Evolutionary conservation across 2,113 vertebrate species (phyloP), one percentile per base, ranked within the genome.

Genomic region (Taxidea taxus): DNA sequence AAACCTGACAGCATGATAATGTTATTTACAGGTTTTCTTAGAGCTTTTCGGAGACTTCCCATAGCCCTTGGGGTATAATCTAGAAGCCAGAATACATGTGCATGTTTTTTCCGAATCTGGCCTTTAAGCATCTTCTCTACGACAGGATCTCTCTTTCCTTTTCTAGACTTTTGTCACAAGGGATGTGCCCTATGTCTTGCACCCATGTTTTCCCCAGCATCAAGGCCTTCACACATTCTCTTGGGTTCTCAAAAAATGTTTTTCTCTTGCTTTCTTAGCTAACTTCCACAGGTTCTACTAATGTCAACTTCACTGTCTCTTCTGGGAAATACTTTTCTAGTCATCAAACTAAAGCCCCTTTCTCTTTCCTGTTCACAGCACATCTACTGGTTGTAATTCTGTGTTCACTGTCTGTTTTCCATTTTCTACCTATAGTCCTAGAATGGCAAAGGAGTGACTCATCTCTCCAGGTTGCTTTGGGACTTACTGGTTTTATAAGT

Each of bases 171-270:
- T 8, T 82, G 49, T 54, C 44, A 49, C 27, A 37, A 37, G 49
- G 2, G 31, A 23, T 1, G 2, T 14, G 2, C 31, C n/a, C 77
- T 34, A 0, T 64, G 21, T 70, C 10, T 39, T 11, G 14, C 6
- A 42, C 21, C 34, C 7, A 0, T 27, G 6, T 23, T 60, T 85
- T 72, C 49, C 39, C 44, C 7, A 80, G 29, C 39, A 21, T 31
- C n/a, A 5, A 62, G 29, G 23, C 51, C 62, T 81, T 74, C 34
- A n/a, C 11, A 6, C 0, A 1, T 47, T 16, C 56, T 20, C 85
- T 20, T 62, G 72, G 8, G 2, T 64, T 90, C 49, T 70, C 54
- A n/a, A 21, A 70, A 23, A 60, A 44, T 1, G 1, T 34, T 87
- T 74, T 86, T 23, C 80, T 77, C 25, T 90, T 89, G 29, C 18